Percentiles rank a stretch among this genome's conserved stretches.
These are phyloP conservation scores for Cheilosia pagana DNA, from an alignment of 2,888 invertebrate genomes.

Conservation along the genomic window DNA sequence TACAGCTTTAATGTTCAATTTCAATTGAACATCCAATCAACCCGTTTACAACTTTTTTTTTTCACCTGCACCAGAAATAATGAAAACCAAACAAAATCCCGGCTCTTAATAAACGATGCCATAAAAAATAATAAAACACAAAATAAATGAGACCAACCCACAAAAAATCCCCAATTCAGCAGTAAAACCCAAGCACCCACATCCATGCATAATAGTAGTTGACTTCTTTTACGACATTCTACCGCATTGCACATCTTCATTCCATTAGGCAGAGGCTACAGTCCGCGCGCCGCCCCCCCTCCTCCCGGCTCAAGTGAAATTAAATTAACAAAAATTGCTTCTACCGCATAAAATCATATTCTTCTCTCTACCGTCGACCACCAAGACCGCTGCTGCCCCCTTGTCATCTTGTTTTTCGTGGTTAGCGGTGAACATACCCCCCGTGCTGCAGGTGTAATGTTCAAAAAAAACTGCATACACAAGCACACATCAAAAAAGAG, in stretches of 20 bases:
- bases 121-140: slow-evolving; percentile 69
- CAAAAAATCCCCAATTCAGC: slow-evolving; percentile 53
- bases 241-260: slow-evolving; percentile 69
- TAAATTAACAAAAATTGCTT: slow-evolving; percentile 75
- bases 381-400: slow-evolving; percentile 36
- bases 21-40: slow-evolving; percentile 23
- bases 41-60: neutral
- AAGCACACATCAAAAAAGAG: slow-evolving; percentile 1
- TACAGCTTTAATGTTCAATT: slow-evolving; percentile 1
- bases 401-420: slow-evolving; percentile 50
- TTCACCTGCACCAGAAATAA: neutral
- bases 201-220: slow-evolving; percentile 29
- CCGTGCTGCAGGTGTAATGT: slow-evolving; percentile 63
- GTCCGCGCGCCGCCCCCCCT: neutral
- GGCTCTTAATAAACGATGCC: slow-evolving; percentile 53
- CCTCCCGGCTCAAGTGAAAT: slow-evolving; percentile 58
- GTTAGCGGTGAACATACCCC: slow-evolving; percentile 43
- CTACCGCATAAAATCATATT: slow-evolving; percentile 74
- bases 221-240: slow-evolving; percentile 72
- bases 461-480: slow-evolving; percentile 1
- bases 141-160: slow-evolving; percentile 37
- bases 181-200: slow-evolving; percentile 30
- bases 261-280: slow-evolving; percentile 19
- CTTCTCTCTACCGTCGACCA: slow-evolving; percentile 27
- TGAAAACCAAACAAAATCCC: slow-evolving; percentile 31